These are phyloP conservation scores for Melopsittacus undulatus DNA, from an alignment of 2,797 vertebrate genomes.

Conservation along the genomic window DNA sequence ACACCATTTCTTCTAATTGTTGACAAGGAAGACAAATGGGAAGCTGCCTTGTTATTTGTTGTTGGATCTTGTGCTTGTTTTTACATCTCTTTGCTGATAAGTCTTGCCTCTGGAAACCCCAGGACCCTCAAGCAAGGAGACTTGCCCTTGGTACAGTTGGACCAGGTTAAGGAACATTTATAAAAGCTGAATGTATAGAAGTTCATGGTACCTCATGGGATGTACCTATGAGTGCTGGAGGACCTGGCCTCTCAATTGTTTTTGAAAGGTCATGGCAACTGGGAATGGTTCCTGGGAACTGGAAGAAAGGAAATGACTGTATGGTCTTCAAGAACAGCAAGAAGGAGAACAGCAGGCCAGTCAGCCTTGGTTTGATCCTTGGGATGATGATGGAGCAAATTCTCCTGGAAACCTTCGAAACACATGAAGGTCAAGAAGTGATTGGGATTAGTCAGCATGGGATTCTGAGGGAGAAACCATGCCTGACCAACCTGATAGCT, in stretches of 20 bases:
- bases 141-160: rapidly evolving
- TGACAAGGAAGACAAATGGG: background rate
- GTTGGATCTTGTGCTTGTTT: background rate
- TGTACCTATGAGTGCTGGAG: background rate
- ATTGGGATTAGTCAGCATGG: background rate
- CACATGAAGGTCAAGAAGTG: background rate
- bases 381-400: background rate
- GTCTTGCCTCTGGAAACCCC: too few species aligned
- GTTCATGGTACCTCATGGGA: background rate
- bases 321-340: background rate
- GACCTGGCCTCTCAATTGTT: background rate
- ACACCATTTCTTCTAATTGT: background rate
- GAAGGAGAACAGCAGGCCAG: background rate
- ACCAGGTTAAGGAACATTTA: background rate
- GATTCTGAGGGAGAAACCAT: background rate
- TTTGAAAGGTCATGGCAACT: background rate
- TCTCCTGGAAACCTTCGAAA: background rate
- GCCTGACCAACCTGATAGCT: background rate
- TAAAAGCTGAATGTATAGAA: background rate
- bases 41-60: background rate
- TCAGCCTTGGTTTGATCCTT: background rate
- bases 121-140: background rate
- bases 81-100: background rate
- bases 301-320: background rate
- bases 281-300: background rate